Evolutionary conservation across 2,888 invertebrate species (phyloP).

Genomic region (Frankliniella fusca): DNA sequence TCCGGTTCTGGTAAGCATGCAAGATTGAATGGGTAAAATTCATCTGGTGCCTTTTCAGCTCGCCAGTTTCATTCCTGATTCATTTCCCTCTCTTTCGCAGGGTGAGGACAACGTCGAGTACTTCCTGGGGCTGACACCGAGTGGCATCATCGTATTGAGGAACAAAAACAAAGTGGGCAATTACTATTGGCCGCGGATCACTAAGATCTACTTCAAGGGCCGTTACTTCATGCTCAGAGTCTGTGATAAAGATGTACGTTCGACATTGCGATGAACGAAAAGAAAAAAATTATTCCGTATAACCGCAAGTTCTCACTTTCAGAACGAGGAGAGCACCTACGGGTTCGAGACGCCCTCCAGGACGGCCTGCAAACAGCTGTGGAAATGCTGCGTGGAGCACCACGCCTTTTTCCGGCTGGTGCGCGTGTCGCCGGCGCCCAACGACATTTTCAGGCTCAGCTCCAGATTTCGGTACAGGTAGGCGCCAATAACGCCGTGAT

Average conservation of each 20-base stretch:
- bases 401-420: conserved; percentile 89
- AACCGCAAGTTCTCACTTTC: conserved; percentile 37
- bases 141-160: conserved; percentile 88
- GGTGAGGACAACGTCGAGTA: conserved; percentile 96
- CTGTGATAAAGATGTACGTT: conserved; percentile 89
- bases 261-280: conserved; percentile 29
- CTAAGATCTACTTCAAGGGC: conserved; percentile 94
- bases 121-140: conserved; percentile 91
- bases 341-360: conserved; percentile 91
- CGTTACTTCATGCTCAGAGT: conserved; percentile 95
- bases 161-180: conserved; percentile 96
- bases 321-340: conserved; percentile 94
- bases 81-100: conserved; percentile 57
- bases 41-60: conserved; percentile 23
- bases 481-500: background rate
- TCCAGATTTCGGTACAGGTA: conserved; percentile 77
- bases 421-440: conserved; percentile 66
- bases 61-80: conserved; percentile 35
- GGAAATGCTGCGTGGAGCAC: conserved; percentile 94
- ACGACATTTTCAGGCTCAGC: conserved; percentile 72
- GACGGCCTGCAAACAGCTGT: conserved; percentile 89
- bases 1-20: conserved; percentile 75
- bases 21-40: conserved; percentile 4
- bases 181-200: conserved; percentile 97
- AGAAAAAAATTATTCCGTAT: conserved; percentile 28